A percentile compares a stretch with the other conserved stretches of the same genome.
phyloP scores from a whole-genome alignment of 2,797 vertebrate genomes.

The Notamacropus eugenii region DNA sequence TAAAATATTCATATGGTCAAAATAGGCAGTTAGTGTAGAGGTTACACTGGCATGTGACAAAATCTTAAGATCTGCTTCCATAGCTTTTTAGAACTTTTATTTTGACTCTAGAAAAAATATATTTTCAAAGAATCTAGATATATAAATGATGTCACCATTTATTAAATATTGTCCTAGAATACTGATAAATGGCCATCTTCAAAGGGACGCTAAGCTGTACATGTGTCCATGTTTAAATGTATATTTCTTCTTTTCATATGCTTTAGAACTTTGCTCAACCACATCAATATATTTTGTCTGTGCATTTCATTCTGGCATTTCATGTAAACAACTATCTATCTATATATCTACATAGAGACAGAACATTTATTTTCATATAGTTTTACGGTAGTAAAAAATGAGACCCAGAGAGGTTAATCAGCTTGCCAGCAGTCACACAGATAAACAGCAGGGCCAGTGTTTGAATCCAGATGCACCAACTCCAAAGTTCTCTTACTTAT shows the following conservation, averaged over 20 bases:
- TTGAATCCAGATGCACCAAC: background rate
- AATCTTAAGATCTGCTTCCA: background rate
- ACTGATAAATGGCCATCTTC: slow-evolving; percentile 18
- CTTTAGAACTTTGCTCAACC: background rate
- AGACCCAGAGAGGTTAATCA: background rate
- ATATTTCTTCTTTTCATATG: background rate
- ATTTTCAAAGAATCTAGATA: background rate
- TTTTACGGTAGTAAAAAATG: background rate
- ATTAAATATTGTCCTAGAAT: slow-evolving; percentile 42
- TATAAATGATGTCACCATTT: slow-evolving; percentile 31
- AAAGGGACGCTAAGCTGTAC: slow-evolving; percentile 17
- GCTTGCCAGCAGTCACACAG: background rate
- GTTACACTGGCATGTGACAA: slow-evolving; percentile 18
- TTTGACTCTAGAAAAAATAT: background rate
- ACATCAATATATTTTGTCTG: background rate
- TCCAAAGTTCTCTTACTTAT: background rate
- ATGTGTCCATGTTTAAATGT: background rate
- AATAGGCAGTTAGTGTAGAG: background rate
- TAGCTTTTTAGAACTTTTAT: background rate
- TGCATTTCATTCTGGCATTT: slow-evolving; percentile 4
- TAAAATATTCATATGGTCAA: slow-evolving; percentile 33
- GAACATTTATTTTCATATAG: too few relatives aligned
- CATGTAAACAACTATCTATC: background rate
- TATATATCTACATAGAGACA: background rate
- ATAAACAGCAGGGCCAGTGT: background rate